These are phyloP conservation scores for Xylota sylvarum DNA, from an alignment of 2,888 invertebrate genomes.

Conservation along the genomic window DNA sequence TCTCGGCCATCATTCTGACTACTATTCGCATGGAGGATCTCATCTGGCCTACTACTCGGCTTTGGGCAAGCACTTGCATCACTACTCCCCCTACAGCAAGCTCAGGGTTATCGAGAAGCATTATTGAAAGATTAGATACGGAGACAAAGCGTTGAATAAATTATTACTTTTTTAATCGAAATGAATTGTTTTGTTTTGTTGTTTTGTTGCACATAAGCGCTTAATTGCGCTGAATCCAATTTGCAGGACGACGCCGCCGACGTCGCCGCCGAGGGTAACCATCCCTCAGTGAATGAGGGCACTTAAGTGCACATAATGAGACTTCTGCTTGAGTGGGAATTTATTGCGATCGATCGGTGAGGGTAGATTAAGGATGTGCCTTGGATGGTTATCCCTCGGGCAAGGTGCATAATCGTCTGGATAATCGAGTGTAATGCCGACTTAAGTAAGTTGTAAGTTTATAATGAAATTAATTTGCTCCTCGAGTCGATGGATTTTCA, in stretches of 20 bases:
- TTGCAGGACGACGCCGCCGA: neutral
- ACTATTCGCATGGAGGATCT: constrained; percentile 50
- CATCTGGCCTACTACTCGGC: constrained; percentile 78
- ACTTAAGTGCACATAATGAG: constrained; percentile 30
- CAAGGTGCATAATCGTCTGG: constrained; percentile 65
- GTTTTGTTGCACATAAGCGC: neutral
- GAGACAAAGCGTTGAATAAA: constrained; percentile 71
- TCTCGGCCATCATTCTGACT: constrained; percentile 55
- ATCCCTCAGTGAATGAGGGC: constrained; percentile 49
- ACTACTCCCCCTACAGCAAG: constrained; percentile 81
- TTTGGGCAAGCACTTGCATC: constrained; percentile 81
- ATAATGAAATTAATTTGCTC: constrained; percentile 49
- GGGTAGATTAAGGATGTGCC: constrained; percentile 63
- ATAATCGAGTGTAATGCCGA: constrained; percentile 49
- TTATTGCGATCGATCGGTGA: constrained; percentile 46
- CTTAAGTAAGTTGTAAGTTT: constrained; percentile 67
- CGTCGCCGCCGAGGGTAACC: neutral
- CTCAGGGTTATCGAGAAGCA: constrained; percentile 83
- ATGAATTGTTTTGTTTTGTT: neutral
- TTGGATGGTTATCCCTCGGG: constrained; percentile 35
- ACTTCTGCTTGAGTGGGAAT: constrained; percentile 38
- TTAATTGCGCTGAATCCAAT: constrained; percentile 33
- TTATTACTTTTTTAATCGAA: constrained; percentile 52
- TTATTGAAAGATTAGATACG: constrained; percentile 78
- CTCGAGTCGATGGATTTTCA: constrained; percentile 23